These are phyloP conservation scores for Galeruca laticollis DNA, from an alignment of 2,888 invertebrate genomes.

Conservation along the genomic window DNA sequence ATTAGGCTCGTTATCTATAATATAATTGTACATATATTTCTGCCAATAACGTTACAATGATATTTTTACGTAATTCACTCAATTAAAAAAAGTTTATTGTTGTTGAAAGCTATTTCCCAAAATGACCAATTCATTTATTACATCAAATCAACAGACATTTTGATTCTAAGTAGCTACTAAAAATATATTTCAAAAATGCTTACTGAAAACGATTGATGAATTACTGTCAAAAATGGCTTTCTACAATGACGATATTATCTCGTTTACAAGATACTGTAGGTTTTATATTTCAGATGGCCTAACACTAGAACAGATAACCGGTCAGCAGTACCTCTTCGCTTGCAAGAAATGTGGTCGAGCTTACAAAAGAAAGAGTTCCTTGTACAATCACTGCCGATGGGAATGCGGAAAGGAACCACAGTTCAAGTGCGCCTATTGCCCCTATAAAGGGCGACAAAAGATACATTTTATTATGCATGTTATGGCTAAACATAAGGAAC, in stretches of 20 bases:
- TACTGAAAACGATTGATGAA: neutral
- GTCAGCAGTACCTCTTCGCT: constrained; percentile 49
- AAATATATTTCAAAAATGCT: neutral
- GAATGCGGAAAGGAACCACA: constrained; percentile 56
- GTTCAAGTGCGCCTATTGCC: constrained; percentile 56
- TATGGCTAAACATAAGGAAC: constrained; percentile 63
- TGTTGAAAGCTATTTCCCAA: neutral
- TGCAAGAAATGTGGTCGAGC: constrained; percentile 53
- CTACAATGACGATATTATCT: neutral
- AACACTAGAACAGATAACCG: constrained; percentile 45
- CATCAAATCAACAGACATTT: neutral
- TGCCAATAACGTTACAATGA: too few relatives aligned
- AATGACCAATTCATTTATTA: neutral
- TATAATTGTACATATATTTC: too few relatives aligned
- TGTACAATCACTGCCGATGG: constrained; percentile 57
- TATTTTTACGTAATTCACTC: neutral
- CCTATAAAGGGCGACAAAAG: constrained; percentile 62
- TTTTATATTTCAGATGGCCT: constrained; percentile 34
- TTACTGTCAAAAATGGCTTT: neutral
- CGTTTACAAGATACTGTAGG: constrained; percentile 8
- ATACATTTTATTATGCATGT: constrained; percentile 64
- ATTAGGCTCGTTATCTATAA: too few relatives aligned
- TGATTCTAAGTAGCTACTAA: too few relatives aligned
- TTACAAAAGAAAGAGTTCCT: constrained; percentile 56
- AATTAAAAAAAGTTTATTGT: neutral